These are phyloP conservation scores for Dolomedes plantarius DNA, from an alignment of 2,888 invertebrate species.

Conservation along the genomic window DNA sequence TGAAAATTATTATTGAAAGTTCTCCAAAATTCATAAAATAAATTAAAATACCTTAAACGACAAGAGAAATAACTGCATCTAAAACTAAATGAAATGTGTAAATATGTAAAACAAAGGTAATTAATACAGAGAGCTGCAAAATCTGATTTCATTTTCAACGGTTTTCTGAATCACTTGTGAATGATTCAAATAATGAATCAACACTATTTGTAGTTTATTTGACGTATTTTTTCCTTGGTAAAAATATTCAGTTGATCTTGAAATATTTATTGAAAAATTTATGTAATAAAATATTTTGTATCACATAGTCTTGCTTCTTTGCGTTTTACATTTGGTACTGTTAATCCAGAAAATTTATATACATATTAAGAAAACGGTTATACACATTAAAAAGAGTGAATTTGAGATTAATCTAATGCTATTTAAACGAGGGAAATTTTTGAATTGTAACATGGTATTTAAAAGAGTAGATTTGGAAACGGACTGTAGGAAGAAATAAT, in stretches of 20 bases:
- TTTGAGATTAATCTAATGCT: too few species aligned
- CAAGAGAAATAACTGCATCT: neutral
- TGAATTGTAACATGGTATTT: too few species aligned
- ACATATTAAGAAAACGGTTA: too few species aligned
- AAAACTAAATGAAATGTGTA: neutral
- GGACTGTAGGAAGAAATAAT: too few species aligned
- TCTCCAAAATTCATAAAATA: too few species aligned
- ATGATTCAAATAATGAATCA: slow-evolving; percentile 63
- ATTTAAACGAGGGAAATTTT: too few species aligned
- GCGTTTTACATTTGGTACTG: too few species aligned
- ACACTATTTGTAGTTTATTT: slow-evolving; percentile 50
- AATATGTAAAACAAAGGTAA: neutral
- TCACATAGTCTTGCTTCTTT: neutral
- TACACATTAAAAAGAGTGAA: too few species aligned
- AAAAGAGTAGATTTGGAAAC: too few species aligned
- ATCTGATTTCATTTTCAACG: neutral
- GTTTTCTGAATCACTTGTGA: slow-evolving; percentile 56
- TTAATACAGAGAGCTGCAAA: neutral
- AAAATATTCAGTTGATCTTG: slow-evolving; percentile 47
- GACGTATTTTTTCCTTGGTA: slow-evolving; percentile 29
- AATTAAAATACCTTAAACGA: too few species aligned
- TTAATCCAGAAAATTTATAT: too few species aligned
- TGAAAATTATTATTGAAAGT: too few species aligned
- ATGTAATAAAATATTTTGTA: slow-evolving; percentile 71
- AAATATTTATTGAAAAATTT: slow-evolving; percentile 63